These are phyloP conservation scores for Geotrupes spiniger DNA, from an alignment of 2,888 invertebrate species.

Conservation along the genomic window DNA sequence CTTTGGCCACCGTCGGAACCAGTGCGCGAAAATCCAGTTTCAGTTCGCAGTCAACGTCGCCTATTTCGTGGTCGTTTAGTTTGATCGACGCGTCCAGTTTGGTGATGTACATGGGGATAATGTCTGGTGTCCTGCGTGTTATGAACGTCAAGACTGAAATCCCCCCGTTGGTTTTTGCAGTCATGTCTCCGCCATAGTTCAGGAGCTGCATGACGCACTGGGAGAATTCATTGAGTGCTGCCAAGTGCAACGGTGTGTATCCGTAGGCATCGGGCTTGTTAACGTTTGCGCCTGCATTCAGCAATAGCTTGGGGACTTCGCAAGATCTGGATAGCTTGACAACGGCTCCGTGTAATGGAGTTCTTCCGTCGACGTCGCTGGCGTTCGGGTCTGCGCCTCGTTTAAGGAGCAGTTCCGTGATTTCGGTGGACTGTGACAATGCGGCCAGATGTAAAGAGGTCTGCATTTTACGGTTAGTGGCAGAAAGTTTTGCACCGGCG, in stretches of 20 bases:
- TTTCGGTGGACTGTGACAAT: slow-evolving; percentile 75
- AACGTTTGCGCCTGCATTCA: slow-evolving; percentile 67
- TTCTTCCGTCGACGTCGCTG: slow-evolving; percentile 70
- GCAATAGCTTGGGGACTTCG: slow-evolving; percentile 66
- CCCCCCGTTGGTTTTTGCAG: slow-evolving; percentile 76
- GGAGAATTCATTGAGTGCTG: slow-evolving; percentile 80
- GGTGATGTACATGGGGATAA: slow-evolving; percentile 63
- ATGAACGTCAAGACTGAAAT: slow-evolving; percentile 78
- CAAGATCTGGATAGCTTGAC: slow-evolving; percentile 71
- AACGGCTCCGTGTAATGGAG: slow-evolving; percentile 77
- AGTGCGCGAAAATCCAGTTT: slow-evolving; percentile 64
- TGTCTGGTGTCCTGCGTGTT: slow-evolving; percentile 79
- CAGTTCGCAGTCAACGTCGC: slow-evolving; percentile 82
- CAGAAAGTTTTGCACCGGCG: slow-evolving; percentile 73
- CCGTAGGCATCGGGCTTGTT: slow-evolving; percentile 78
- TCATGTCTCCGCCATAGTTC: slow-evolving; percentile 78
- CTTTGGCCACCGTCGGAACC: slow-evolving; percentile 60
- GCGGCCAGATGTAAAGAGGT: slow-evolving; percentile 84
- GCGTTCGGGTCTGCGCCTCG: slow-evolving; percentile 56
- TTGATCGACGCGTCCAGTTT: slow-evolving; percentile 75
- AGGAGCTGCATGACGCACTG: slow-evolving; percentile 70
- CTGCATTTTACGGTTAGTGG: slow-evolving; percentile 71
- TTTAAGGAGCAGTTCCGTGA: slow-evolving; percentile 67
- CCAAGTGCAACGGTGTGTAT: slow-evolving; percentile 81
- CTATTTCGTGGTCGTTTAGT: slow-evolving; percentile 79